Evolutionary conservation across 2,888 invertebrate genomes (phyloP).

Genomic region (Arctia plantaginis): DNA sequence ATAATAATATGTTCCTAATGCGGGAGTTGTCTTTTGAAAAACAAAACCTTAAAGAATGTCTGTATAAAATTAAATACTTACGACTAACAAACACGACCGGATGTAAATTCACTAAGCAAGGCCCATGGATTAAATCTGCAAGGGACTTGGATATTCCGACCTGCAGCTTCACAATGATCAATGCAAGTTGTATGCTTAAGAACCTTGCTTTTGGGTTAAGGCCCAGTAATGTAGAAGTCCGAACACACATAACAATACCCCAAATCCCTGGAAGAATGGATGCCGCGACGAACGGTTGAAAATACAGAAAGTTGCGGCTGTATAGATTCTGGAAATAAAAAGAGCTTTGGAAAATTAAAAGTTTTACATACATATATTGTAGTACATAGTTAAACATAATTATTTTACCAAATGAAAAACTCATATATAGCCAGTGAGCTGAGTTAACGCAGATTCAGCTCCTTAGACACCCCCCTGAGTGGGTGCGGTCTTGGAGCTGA

Average conservation of each 20-base stretch:
- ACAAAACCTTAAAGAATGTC: neutral
- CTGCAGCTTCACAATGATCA: conserved; percentile 90
- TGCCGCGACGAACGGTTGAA: conserved; percentile 88
- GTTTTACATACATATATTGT: neutral
- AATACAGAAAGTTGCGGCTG: conserved; percentile 86
- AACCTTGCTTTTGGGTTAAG: conserved; percentile 82
- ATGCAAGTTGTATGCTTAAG: conserved; percentile 87
- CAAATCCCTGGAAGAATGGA: conserved; percentile 90
- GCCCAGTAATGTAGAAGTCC: conserved; percentile 74
- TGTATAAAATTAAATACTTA: conserved; percentile 70
- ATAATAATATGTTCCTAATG: too few relatives aligned
- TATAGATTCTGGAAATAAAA: conserved; percentile 84
- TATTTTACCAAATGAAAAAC: too few relatives aligned
- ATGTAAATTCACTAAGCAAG: conserved; percentile 88
- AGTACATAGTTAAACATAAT: neutral
- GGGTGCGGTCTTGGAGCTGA: neutral
- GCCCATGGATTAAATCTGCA: conserved; percentile 84
- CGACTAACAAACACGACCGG: conserved; percentile 89
- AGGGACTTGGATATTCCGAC: conserved; percentile 86
- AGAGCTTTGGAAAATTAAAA: neutral
- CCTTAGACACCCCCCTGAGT: too few relatives aligned
- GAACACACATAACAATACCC: conserved; percentile 89
- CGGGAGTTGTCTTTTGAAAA: too few relatives aligned
- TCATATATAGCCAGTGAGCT: neutral
- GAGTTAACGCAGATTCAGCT: neutral